phyloP scores from a whole-genome alignment of 2,797 vertebrate species.

The Psittacula echo region DNA sequence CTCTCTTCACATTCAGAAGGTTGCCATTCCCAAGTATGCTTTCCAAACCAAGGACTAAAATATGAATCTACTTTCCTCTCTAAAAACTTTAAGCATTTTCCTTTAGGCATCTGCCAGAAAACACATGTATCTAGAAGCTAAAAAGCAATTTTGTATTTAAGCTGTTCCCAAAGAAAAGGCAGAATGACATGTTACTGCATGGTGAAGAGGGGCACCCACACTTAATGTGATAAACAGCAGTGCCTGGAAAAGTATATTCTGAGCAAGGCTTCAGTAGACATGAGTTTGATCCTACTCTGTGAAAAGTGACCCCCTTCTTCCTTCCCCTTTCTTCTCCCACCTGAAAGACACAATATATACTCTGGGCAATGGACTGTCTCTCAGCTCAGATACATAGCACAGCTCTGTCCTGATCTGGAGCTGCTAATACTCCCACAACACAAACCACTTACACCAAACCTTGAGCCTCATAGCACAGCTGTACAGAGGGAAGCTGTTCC shows the following conservation, averaged over 20 bases:
- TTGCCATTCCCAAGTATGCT: background rate
- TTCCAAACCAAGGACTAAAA: background rate
- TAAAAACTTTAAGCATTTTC: background rate
- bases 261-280: background rate
- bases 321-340: background rate
- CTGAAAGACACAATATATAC: fast-evolving
- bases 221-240: background rate
- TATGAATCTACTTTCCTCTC: background rate
- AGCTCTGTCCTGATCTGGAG: background rate
- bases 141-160: background rate
- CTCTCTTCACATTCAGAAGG: background rate
- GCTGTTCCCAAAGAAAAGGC: background rate
- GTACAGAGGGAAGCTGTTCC: background rate
- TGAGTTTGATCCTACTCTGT: background rate
- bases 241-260: background rate
- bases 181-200: background rate
- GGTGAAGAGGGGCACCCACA: background rate
- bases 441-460: background rate
- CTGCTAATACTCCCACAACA: background rate
- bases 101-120: background rate
- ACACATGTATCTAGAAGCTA: background rate
- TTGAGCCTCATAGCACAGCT: background rate
- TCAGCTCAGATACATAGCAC: background rate
- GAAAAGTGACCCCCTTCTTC: background rate
- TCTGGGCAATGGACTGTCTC: background rate